Conservation (phyloP, 2,113 vertebrate genomes). For the Amia ocellicauda region DNA sequence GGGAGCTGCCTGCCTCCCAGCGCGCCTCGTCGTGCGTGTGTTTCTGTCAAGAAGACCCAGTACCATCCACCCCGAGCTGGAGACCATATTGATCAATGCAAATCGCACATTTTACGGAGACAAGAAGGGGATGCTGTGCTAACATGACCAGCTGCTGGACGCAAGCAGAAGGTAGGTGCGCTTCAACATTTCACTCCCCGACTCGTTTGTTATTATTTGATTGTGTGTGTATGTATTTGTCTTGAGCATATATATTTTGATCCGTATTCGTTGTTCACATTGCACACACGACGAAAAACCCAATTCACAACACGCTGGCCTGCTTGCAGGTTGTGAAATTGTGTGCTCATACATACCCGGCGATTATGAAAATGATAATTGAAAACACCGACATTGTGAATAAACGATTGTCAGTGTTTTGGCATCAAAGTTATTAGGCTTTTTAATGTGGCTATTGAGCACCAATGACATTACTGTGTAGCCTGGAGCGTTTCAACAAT, state of each 20-base stretch:
- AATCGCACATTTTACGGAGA: neutral
- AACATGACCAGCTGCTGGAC: neutral
- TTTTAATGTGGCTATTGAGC: too few species aligned
- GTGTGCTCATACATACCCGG: too few species aligned
- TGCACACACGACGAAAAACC: neutral
- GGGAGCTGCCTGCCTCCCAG: neutral
- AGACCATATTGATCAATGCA: too few species aligned
- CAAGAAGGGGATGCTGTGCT: neutral
- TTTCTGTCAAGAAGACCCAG: neutral
- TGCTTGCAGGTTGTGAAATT: too few species aligned
- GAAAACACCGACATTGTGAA: too few species aligned
- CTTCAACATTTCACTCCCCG: neutral
- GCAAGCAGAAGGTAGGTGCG: conserved; percentile 10
- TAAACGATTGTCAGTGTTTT: too few species aligned
- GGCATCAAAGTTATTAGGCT: too few species aligned
- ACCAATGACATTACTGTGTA: too few species aligned
- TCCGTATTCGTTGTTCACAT: neutral
- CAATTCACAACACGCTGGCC: too few species aligned
- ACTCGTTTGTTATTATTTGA: neutral
- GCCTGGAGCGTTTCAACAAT: too few species aligned
- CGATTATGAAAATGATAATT: too few species aligned
- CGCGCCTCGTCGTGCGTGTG: neutral
- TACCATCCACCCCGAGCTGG: too few species aligned
- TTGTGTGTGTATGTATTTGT: neutral
- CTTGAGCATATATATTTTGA: neutral